A percentile compares a stretch with the other conserved stretches of the same genome.
These are phyloP conservation scores for Osedax frankpressi DNA, from an alignment of 2,888 invertebrate species.

Conservation along the genomic window DNA sequence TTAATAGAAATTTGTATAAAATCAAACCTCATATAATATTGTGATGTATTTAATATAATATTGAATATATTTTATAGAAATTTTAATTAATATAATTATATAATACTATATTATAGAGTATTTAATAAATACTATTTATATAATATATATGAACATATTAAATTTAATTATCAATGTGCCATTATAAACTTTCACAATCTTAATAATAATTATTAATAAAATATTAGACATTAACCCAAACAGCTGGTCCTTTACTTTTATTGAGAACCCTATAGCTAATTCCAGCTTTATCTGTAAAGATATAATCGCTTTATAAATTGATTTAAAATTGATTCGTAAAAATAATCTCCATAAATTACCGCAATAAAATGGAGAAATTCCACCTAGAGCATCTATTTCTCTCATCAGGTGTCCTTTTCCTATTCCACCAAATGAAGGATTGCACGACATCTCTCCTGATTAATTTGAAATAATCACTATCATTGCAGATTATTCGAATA, in stretches of 20 bases:
- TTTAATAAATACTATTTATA: too few species aligned
- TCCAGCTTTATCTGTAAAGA: slow-evolving; percentile 55
- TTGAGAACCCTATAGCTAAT: slow-evolving; percentile 71
- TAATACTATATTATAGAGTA: too few species aligned
- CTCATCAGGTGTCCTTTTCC: slow-evolving; percentile 77
- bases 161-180: too few species aligned
- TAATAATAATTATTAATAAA: too few species aligned
- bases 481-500: neutral
- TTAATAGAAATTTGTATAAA: too few species aligned
- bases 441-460: slow-evolving; percentile 78
- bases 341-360: slow-evolving; percentile 42
- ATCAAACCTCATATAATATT: too few species aligned
- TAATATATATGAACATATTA: too few species aligned
- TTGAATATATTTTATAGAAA: too few species aligned
- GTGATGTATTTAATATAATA: too few species aligned
- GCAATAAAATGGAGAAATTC: slow-evolving; percentile 66
- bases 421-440: slow-evolving; percentile 82
- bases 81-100: too few species aligned
- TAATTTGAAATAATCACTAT: neutral
- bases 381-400: slow-evolving; percentile 77
- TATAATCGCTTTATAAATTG: neutral
- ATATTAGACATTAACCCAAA: too few species aligned
- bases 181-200: too few species aligned
- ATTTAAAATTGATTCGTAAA: neutral
- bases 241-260: slow-evolving; percentile 68